phyloP scores from a whole-genome alignment of 2,113 vertebrate genomes.

The Ellobius talpinus region DNA sequence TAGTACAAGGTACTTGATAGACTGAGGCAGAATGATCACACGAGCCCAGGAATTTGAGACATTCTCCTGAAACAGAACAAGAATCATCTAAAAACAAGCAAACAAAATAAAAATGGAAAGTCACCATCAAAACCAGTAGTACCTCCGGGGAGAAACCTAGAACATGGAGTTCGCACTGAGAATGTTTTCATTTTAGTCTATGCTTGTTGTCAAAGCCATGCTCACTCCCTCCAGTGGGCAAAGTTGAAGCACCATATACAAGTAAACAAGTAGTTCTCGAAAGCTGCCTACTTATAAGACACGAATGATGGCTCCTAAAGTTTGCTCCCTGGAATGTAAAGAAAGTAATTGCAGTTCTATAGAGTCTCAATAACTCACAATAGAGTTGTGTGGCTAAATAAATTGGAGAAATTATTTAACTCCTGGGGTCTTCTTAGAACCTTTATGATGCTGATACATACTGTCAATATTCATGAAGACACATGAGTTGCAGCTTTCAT shows the following conservation, averaged over 20 bases:
- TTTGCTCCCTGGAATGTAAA: not conserved
- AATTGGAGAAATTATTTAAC: conserved; percentile 3
- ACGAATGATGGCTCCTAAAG: not conserved
- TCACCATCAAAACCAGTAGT: not conserved
- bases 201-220: not conserved
- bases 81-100: not conserved
- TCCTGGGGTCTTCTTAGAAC: not conserved
- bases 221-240: not conserved
- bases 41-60: not conserved
- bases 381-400: not conserved
- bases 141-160: not conserved
- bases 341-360: not conserved
- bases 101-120: not conserved
- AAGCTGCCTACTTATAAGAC: not conserved
- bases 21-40: not conserved
- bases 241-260: not conserved
- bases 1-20: not conserved
- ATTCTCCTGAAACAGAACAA: not conserved
- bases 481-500: not conserved
- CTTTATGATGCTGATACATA: not conserved
- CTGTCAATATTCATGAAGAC: not conserved
- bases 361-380: not conserved
- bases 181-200: not conserved
- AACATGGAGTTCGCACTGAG: not conserved
- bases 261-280: not conserved